Base-by-base conservation (phyloP, 2,888 invertebrate species). In the Platypus cylindrus region DNA sequence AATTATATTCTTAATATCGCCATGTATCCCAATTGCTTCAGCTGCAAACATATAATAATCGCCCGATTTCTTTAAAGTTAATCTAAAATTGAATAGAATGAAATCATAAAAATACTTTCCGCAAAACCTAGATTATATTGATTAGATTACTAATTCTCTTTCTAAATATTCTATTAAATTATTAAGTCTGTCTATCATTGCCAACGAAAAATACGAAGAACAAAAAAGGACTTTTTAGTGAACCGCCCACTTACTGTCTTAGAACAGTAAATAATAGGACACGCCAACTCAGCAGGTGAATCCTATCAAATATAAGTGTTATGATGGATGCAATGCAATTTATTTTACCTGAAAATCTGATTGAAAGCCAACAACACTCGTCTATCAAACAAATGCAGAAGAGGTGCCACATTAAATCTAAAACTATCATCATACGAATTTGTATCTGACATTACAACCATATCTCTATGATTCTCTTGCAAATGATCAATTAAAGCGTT, bases 41-140 rank as follows among this genome's bases (percentile, higher is more conserved):
- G 52, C 53, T 4, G 53, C 53, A 54, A 54, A 55, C 36, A 54
- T 47, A 30, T 51, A 53, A 32, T 51, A 46, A 29, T 53, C 52
- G 14, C 37, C 45, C 37, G 50, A 43, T 15, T 51, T 43, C 35
- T 50, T 53, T 17, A 49, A 53, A 30, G 47, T 45, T 40, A 55
- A 20, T 36, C 52, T 42, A 41, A 33, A 37, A 39, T 12, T 14
- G 18, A 35, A 17, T 28, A 35, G n/a, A n/a, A n/a, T n/a, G n/a
- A n/a, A n/a, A n/a, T n/a, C n/a, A n/a, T n/a, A n/a, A n/a, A n/a
- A n/a, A n/a, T n/a, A n/a, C n/a, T n/a, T n/a, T n/a, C n/a, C n/a
- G n/a, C n/a, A n/a, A n/a, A n/a, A n/a, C n/a, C n/a, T n/a, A n/a
- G n/a, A n/a, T n/a, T n/a, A n/a, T n/a, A n/a, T n/a, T n/a, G n/a